Percentiles rank a stretch among this genome's conserved stretches.
Evolutionary conservation across 1,140 invertebrate species (phyloP).

Genomic region (Orussus abietinus): DNA sequence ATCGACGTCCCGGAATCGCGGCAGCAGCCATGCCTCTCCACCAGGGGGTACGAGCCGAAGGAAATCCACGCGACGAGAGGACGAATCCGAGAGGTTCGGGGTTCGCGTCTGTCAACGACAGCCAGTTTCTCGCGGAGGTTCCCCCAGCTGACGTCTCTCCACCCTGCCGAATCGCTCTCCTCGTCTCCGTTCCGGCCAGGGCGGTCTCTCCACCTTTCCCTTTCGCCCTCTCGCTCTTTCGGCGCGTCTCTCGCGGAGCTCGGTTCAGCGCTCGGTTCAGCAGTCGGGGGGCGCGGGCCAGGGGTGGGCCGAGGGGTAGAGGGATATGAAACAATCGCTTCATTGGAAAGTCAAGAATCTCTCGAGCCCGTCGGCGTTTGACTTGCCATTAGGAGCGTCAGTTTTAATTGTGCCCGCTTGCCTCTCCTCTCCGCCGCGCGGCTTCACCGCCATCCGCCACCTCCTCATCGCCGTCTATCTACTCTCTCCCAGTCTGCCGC

Average conservation of each 20-base stretch:
- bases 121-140: slow-evolving; percentile 4
- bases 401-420: slow-evolving; percentile 54
- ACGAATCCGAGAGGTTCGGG: slow-evolving; percentile 9
- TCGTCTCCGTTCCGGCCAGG: slow-evolving; percentile 25
- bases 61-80: no score
- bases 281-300: slow-evolving; percentile 9
- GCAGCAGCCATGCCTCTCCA: no score
- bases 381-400: slow-evolving; percentile 56
- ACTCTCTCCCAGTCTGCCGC: slow-evolving; percentile 40
- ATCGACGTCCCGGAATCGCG: no score
- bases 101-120: slow-evolving; percentile 13
- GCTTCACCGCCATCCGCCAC: slow-evolving; percentile 19
- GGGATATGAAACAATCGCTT: slow-evolving; percentile 56
- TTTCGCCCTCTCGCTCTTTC: slow-evolving; percentile 20
- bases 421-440: slow-evolving; percentile 27
- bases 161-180: slow-evolving; percentile 14
- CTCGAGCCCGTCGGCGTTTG: slow-evolving; percentile 53
- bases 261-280: no score
- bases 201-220: slow-evolving; percentile 18
- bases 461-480: slow-evolving; percentile 37
- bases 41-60: no score
- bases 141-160: not conserved
- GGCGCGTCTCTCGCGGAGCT: slow-evolving; percentile 16
- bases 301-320: slow-evolving; percentile 20
- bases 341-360: slow-evolving; percentile 56